Evolutionary conservation across 1,140 invertebrate species (phyloP), one percentile per base, ranked within the genome.

Genomic region (Drosophila triauraria): DNA sequence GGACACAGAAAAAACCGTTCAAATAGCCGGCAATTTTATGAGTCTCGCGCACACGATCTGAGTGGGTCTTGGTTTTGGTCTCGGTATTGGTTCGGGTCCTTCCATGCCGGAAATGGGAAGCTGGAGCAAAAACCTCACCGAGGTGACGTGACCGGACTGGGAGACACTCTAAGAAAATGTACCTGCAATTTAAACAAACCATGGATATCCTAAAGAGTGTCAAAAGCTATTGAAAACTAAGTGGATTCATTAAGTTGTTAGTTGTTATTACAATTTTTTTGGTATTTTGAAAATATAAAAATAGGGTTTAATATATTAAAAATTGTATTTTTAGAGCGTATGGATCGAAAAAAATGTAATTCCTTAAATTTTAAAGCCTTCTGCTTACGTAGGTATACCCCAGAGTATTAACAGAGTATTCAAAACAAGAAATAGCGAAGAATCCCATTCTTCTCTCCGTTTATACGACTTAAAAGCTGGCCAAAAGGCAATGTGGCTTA

Each of bases 11-110:
- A 87, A 88, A 85, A 56, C 53, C 78, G 88, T 85, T 91, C 72
- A 71, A 80, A 88, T 91, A 78, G 81, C 84, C 84, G 84, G 82
- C 78, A 80, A 91, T 91, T 91, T 91, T 91, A 91, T 88, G 88
- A 91, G 84, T 65, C 79, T 75, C 58, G 61, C 72, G 72, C 85
- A 81, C 43, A 67, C 60, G 64, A 64, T 77, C 70, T 70, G 61
- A 75, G 84, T 78, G 80, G 63, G 44, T 27, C 63, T 42, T 35
- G 44, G 13, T 53, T 15, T 64, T 47, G 59, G 47, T 61, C 65
- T 65, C 20, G 63, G 27, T n/a, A 35, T 48, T 35, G 44, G 4
- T 56, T 13, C 56, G 25, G 54, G 43, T 57, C 58, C 58, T 57
- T 50, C 42, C 70, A 72, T 72, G 54, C 69, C 71, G 82, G 82